Evolutionary conservation across 2,797 vertebrate genomes (phyloP).

Genomic region (Neosilurus mollespiculum): DNA sequence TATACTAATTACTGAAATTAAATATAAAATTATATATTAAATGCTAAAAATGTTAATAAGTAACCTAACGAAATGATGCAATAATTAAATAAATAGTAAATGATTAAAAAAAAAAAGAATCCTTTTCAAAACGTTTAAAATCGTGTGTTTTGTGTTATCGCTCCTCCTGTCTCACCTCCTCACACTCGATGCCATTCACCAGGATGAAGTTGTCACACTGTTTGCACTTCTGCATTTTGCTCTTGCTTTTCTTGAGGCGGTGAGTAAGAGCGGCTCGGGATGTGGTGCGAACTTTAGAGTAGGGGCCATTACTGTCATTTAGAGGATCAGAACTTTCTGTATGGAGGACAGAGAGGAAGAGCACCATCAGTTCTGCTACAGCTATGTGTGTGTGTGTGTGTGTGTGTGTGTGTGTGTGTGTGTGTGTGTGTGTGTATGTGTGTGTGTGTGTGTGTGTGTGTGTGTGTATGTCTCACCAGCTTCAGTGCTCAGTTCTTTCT

Average conservation of each 20-base stretch:
- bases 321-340: constrained; percentile 64
- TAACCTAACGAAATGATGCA: background rate
- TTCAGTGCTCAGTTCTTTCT: constrained; percentile 76
- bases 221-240: constrained; percentile 86
- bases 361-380: background rate
- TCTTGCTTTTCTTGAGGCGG: constrained; percentile 81
- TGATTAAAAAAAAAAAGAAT: background rate
- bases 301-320: constrained; percentile 66
- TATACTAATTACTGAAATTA: background rate
- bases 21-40: background rate
- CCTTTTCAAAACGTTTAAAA: background rate
- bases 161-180: constrained; percentile 77
- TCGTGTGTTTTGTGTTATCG: background rate
- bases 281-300: constrained; percentile 67
- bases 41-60: background rate
- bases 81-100: background rate
- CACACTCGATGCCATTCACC: constrained; percentile 86
- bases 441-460: background rate
- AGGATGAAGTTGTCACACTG: constrained; percentile 92
- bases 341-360: background rate
- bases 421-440: background rate
- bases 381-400: background rate
- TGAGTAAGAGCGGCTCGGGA: constrained; percentile 85
- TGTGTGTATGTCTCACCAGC: constrained; percentile 64
- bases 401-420: background rate